A percentile compares a stretch with the other conserved stretches of the same genome.
Evolutionary conservation across 1,140 invertebrate species (phyloP).

Genomic region (Scylla paramamosain): DNA sequence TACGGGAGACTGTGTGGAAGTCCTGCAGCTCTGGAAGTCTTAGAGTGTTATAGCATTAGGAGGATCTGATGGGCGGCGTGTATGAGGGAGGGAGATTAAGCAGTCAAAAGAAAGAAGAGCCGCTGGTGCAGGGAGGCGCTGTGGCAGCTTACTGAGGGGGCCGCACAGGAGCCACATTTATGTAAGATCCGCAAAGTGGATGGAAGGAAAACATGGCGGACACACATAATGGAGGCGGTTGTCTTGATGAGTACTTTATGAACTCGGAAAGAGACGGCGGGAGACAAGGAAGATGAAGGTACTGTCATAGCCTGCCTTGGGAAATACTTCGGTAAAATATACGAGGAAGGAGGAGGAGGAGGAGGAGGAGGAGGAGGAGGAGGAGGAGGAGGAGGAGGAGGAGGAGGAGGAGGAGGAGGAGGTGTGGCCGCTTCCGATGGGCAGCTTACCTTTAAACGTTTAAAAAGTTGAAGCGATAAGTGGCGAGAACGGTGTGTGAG

Average conservation of each 20-base stretch:
- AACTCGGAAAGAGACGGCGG: not conserved
- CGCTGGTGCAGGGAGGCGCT: not conserved
- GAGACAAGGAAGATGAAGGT: not conserved
- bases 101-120: not conserved
- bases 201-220: not conserved
- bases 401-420: not conserved
- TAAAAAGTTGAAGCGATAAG: not conserved
- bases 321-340: too few relatives aligned
- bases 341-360: not conserved
- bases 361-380: not conserved
- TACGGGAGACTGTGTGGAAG: not conserved
- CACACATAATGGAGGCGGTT: not conserved
- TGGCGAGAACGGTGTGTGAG: not conserved
- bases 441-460: conserved; percentile 1
- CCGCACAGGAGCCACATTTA: not conserved
- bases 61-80: not conserved
- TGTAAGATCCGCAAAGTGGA: not conserved
- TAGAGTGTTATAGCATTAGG: not conserved
- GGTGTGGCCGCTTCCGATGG: not conserved
- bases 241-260: not conserved
- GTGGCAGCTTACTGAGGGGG: not conserved
- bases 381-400: not conserved
- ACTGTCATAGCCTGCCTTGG: too few relatives aligned
- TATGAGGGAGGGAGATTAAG: not conserved
- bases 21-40: not conserved